Base-by-base conservation (phyloP, 2,113 vertebrate genomes). In the Sarotherodon lohbergeri region DNA sequence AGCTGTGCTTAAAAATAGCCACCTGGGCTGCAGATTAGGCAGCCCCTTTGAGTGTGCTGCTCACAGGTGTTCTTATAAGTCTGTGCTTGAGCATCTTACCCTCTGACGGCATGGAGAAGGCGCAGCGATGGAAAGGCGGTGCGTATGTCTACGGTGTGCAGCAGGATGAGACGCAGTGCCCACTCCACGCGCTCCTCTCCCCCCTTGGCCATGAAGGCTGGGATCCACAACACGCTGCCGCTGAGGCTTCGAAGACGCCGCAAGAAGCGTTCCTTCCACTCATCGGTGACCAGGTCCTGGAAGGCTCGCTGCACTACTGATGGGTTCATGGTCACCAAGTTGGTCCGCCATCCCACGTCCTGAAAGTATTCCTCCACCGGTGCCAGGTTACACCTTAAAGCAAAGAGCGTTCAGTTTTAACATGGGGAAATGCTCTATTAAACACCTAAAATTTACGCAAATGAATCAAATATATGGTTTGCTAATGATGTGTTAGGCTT, bases 261-360 rank as follows among this genome's bases (percentile, higher is more conserved):
- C 55, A 98, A 92, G 90, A 99, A 97, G 85, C 97, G 98, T 71
- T 97, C 97, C 87, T 96, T 94, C 98, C 98, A 98, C 0, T 97
- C 97, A 19, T 97, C 96, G 0, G 96, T 98, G 83, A 97, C 97
- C 93, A 99, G 94, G 95, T 99, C 98, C 94, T 97, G 98, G 13
- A 99, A 99, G 90, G 98, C 98, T 2, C 98, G 96, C 85, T 99
- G 98, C 90, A 99, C 97, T 94, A 99, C 98, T 0, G 98, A 99
- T 0, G 98, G 98, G 94, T 99, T 99, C 98, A 99, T 99, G 1
- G 98, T 99, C 93, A 99, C 98, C 93, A 99, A 94, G 92, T 97
- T 97, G 0, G 98, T 99, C 91, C 97, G 97, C 86, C 90, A 88
- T 9, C 98, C 98, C 83, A 99, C 98, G 0, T 99, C 98, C 85